Evolutionary conservation across 2,888 invertebrate species (phyloP).

Genomic region (Agriopis marginaria): DNA sequence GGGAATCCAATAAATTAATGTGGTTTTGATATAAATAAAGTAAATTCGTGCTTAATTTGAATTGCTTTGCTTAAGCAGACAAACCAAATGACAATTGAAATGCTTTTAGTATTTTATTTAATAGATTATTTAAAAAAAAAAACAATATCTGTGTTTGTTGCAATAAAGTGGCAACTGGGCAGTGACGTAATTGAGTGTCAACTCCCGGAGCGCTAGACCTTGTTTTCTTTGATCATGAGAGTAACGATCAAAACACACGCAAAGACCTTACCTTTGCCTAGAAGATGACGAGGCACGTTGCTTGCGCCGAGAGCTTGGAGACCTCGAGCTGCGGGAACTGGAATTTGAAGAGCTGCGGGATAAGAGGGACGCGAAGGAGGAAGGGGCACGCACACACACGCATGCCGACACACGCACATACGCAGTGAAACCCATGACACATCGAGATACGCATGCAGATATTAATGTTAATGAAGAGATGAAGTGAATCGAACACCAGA

Average conservation of each 20-base stretch:
- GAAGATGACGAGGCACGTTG: constrained; percentile 78
- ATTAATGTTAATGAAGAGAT: constrained; percentile 61
- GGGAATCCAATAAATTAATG: too few relatives aligned
- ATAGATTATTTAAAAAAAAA: too few relatives aligned
- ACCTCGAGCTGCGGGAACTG: constrained; percentile 83
- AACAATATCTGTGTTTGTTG: too few relatives aligned
- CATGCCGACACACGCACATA: constrained; percentile 40
- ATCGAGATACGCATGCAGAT: constrained; percentile 61
- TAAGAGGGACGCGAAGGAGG: constrained; percentile 70
- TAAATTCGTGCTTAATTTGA: too few relatives aligned
- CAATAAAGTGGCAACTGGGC: too few relatives aligned
- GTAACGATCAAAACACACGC: neutral
- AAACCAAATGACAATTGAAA: too few relatives aligned
- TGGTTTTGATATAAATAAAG: too few relatives aligned
- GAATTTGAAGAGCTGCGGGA: constrained; percentile 86
- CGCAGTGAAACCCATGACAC: constrained; percentile 15
- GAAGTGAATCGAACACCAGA: constrained; percentile 67
- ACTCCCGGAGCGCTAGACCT: too few relatives aligned
- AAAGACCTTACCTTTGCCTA: constrained; percentile 72
- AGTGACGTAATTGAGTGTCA: too few relatives aligned
- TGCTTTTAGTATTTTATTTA: too few relatives aligned
- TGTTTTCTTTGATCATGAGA: too few relatives aligned
- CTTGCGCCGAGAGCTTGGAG: constrained; percentile 76
- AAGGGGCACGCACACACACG: constrained; percentile 44
- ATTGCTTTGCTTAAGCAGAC: too few relatives aligned